Evolutionary conservation across 2,797 vertebrate genomes (phyloP).

Genomic region (Sebastes itinus): DNA sequence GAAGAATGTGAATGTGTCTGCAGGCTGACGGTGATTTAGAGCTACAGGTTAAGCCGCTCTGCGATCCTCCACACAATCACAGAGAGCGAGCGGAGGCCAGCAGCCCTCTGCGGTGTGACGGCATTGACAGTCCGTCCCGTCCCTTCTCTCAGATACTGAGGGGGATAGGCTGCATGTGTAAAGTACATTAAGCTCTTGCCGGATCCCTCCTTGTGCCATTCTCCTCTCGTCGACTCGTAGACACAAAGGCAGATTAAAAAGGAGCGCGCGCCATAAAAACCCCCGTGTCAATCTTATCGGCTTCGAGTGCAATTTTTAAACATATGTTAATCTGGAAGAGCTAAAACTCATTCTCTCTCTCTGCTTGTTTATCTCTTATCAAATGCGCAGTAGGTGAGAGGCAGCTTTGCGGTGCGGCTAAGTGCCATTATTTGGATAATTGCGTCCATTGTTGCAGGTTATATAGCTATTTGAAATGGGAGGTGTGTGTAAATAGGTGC

Average conservation of each 20-base stretch:
- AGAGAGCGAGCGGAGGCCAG: conserved; percentile 1
- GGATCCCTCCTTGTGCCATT: conserved; percentile 77
- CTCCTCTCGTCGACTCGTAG: conserved; percentile 72
- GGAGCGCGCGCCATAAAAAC: conserved; percentile 73
- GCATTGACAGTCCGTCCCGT: conserved; percentile 53
- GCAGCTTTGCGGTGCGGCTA: conserved; percentile 72
- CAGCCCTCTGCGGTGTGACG: conserved; percentile 25
- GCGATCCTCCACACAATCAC: conserved; percentile 39
- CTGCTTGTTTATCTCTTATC: conserved; percentile 84
- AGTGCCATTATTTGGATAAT: conserved; percentile 87
- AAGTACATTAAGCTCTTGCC: conserved; percentile 75
- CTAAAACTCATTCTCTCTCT: conserved; percentile 78
- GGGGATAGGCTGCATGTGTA: conserved; percentile 69
- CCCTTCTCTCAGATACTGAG: conserved; percentile 46
- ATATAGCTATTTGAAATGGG: conserved; percentile 82
- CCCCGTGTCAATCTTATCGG: conserved; percentile 84
- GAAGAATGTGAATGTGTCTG: not conserved
- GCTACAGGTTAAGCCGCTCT: conserved; percentile 45
- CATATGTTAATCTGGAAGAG: conserved; percentile 84
- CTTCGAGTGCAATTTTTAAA: conserved; percentile 84
- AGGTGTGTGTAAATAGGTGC: conserved; percentile 80
- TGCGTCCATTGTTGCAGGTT: conserved; percentile 83
- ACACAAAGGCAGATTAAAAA: conserved; percentile 80
- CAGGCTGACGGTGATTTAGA: conserved; percentile 12
- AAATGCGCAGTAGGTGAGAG: conserved; percentile 79